Base-by-base conservation (phyloP, 2,888 invertebrate genomes). In the Magallana nippona region DNA sequence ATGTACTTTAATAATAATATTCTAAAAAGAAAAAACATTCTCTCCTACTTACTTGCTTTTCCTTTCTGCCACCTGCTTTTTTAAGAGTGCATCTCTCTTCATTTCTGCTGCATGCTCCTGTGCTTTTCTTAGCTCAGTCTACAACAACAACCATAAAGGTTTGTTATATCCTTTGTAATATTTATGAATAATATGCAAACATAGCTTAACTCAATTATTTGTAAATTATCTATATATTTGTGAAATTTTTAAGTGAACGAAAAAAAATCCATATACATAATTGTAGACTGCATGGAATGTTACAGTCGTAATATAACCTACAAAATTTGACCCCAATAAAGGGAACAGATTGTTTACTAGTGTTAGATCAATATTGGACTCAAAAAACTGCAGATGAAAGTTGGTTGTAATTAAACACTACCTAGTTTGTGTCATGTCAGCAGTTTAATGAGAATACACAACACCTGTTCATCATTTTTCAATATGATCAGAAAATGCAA, bases 61-160 rank as follows among this genome's bases (percentile, higher is more conserved):
- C 79, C 93, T 89, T 55, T 93, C 92, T 55, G 93, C 92, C 82
- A 93, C 89, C 83, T 93, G 92, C 85, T 93, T 91, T 83, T 91
- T 92, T 10, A 93, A 83, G 86, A 93, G 92, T 1, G 93, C 93
- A n/a, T 93, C 93, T 86, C 93, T 89, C 56, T 93, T 87, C 80
- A 90, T 87, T 84, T 94, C 93, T 44, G 92, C 91, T 62, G 94
- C 93, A 82, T 87, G 82, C 32, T 92, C 91, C 83, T 94, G 93
- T 56, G 92, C 91, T 86, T 93, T 93, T 77, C 94, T 87, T 55
- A 94, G 82, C 56, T 93, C 92, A 17, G 92, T 89, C 93, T 94
- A 5, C 44, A 44, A 44, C 44, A 44, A 44, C 44, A 44, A 44
- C 3, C 44, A 44, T 8, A 8, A 44, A 44, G 8, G 44, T 44